Evolutionary conservation across 2,888 invertebrate genomes (phyloP), one percentile per base, ranked within the genome.

Genomic region (Macaria liturata): DNA sequence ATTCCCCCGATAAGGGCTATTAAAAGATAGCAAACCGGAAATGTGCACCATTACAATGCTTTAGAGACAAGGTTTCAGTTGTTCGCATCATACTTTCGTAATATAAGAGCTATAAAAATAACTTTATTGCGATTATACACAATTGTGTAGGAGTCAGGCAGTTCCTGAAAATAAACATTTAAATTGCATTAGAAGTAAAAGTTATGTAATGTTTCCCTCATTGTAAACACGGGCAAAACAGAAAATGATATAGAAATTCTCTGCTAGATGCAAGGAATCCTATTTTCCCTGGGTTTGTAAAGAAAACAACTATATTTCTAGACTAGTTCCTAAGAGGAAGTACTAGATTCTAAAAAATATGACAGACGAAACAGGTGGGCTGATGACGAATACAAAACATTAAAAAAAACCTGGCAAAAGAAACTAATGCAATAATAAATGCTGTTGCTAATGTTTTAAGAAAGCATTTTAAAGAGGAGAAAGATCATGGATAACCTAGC

Each of bases 1-100:
- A 54, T 64, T 64, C 61, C 40, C 40, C 54, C 56, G 69, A 71
- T 71, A 67, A 64, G 40, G 61, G 52, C 46, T 56, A 62, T 65
- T 65, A 64, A 49, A 59, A 57, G 65, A 65, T 65, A 67, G 50
- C 59, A 48, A 49, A 40, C 65, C 59, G 68, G 62, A 66, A 67
- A 62, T 64, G 60, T 59, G 39, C 59, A 54, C 62, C 64, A 60
- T 64, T 64, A 64, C 45, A 61, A 57, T 50, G 58, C 50, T 61
- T 53, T 50, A 47, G 46, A 62, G 58, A 61, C 62, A 65, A 57
- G 62, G 64, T 64, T 63, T 68, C 54, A 57, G 61, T 59, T 54
- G 59, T 66, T 63, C 64, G 59, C 61, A 51, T 61, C 58, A 61
- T 52, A 59, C 48, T 57, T 57, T 60, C 50, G 59, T 65, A 60